Evolutionary conservation across 1,140 invertebrate species (phyloP), one percentile per base, ranked within the genome.

Genomic region (Apis florea): DNA sequence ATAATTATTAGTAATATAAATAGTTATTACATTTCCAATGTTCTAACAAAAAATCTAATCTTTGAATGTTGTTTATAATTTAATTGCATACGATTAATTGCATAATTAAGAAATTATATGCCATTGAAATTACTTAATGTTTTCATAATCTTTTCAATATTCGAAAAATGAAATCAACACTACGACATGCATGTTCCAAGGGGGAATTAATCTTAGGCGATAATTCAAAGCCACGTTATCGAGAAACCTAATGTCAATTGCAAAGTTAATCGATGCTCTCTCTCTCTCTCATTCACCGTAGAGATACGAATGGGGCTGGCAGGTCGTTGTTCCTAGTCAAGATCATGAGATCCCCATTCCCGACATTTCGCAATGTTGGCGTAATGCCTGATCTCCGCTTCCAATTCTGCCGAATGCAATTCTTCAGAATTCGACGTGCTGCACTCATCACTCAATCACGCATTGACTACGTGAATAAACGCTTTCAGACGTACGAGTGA

Each of bases 221-320:
- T 91, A 91, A 92, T 90, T 91, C 85, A 90, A 81, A 83, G 86
- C 85, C 69, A 87, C 77, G 83, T 85, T 89, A 90, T 88, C 87
- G 86, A 87, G 85, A 87, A 86, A 84, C 87, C 84, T 84, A 89
- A 90, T 86, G 90, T 90, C 91, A 89, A 91, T 91, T 84, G 89
- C 88, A 90, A 90, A 90, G 86, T 91, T 91, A 91, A 91, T 92
- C 90, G 90, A 91, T 91, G 88, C 67, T 24, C 79, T 58, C 40
- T 74, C 68, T 79, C 31, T 59, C 72, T 47, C 58, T 53, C 63
- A n/a, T 77, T 54, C 49, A n/a, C 49, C 24, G 56, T 51, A 72
- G 64, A 78, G 78, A 86, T 88, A 89, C 88, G 88, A 77, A 83
- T 90, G 90, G 78, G 84, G 79, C 85, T 91, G 90, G 90, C 91